phyloP scores from a whole-genome alignment of 2,113 vertebrate genomes.

The human region GRCh38 chr2:38023501-38024000 shows the following conservation, averaged over 20 bases:
- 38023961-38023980: neutral
- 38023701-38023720: neutral
- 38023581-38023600: neutral
- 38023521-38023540: neutral
- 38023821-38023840: neutral
- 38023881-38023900: neutral
- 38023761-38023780: neutral
- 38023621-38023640: neutral
- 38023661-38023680: neutral
- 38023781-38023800: neutral
- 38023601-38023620: neutral
- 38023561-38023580: neutral
- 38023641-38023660: neutral
- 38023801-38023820: neutral
- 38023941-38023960: neutral
- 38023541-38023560: neutral
- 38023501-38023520: neutral
- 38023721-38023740: neutral
- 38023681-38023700: neutral
- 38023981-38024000: neutral
- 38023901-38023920: neutral
- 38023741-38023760: neutral
- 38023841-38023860: neutral
- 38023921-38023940: neutral
- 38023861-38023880: neutral